These are phyloP conservation scores for Dyspetes luteomarginatus DNA, from an alignment of 2,888 invertebrate genomes.

Conservation along the genomic window DNA sequence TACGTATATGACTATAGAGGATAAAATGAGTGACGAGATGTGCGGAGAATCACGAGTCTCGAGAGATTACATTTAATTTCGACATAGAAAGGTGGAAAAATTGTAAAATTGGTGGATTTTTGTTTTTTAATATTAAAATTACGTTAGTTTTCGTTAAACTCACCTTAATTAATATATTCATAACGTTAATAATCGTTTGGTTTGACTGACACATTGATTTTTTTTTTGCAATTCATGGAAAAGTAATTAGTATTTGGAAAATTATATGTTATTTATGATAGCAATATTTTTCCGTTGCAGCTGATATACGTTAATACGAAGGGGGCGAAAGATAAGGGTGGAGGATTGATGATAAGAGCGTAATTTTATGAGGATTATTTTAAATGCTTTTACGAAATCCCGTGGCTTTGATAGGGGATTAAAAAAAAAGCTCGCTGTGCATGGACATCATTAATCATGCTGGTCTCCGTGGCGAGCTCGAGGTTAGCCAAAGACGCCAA, in stretches of 20 bases:
- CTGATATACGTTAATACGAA: background rate
- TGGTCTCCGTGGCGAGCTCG: background rate
- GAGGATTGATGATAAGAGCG: slow-evolving; percentile 69
- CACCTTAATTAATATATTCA: background rate
- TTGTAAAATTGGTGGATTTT: background rate
- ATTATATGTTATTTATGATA: background rate
- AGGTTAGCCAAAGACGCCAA: background rate
- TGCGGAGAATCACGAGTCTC: background rate
- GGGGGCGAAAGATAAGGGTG: slow-evolving; percentile 21
- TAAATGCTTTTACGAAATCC: slow-evolving; percentile 75
- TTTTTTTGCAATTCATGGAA: background rate
- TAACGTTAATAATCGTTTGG: background rate
- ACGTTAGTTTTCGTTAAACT: background rate
- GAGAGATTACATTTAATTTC: background rate
- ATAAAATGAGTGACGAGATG: background rate
- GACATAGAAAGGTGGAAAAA: background rate
- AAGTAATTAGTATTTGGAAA: background rate
- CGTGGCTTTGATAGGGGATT: slow-evolving; percentile 67
- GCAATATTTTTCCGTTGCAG: background rate
- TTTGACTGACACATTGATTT: too few species aligned
- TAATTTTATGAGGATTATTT: slow-evolving; percentile 79
- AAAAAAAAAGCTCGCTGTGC: slow-evolving; percentile 71
- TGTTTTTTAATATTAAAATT: background rate
- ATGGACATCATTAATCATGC: slow-evolving; percentile 77
- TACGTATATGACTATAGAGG: background rate